A percentile compares a stretch with the other conserved stretches of the same genome.
Evolutionary conservation across 2,113 vertebrate genomes (phyloP).

Genomic region (Himantopus leucocephalus): DNA sequence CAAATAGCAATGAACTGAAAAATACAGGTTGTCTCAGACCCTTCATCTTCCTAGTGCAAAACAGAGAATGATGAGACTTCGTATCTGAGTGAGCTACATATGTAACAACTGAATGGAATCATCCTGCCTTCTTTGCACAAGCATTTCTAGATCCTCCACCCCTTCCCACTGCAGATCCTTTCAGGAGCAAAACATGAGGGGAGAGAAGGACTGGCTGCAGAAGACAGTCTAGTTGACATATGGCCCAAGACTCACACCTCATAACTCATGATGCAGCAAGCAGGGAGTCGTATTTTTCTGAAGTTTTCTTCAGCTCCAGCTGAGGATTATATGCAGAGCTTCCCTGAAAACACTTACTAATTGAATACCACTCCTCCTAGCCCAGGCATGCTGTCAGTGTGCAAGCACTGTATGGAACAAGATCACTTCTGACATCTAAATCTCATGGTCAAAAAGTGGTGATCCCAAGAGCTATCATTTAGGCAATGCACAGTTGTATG

Average conservation of each 20-base stretch:
- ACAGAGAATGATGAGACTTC: not conserved
- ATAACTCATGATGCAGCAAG: not conserved
- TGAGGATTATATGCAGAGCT: not conserved
- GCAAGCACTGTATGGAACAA: not conserved
- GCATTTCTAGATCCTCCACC: not conserved
- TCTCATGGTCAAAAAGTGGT: not conserved
- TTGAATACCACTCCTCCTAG: not conserved
- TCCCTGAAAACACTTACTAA: not conserved
- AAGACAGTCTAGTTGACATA: not conserved
- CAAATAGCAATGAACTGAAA: not conserved
- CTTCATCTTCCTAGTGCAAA: not conserved
- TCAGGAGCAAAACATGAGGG: not conserved
- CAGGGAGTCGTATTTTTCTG: not conserved
- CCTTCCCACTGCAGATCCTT: not conserved
- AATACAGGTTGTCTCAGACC: not conserved
- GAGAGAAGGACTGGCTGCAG: not conserved
- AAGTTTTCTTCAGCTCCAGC: not conserved
- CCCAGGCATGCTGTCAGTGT: not conserved
- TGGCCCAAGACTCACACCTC: not conserved
- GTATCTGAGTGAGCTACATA: not conserved
- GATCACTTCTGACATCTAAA: not conserved
- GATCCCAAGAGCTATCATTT: not conserved
- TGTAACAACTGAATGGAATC: not conserved
- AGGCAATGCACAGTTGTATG: not conserved
- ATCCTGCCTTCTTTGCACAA: not conserved